These are phyloP conservation scores for Agrochola macilenta DNA, from an alignment of 2,888 invertebrate genomes.

Conservation along the genomic window DNA sequence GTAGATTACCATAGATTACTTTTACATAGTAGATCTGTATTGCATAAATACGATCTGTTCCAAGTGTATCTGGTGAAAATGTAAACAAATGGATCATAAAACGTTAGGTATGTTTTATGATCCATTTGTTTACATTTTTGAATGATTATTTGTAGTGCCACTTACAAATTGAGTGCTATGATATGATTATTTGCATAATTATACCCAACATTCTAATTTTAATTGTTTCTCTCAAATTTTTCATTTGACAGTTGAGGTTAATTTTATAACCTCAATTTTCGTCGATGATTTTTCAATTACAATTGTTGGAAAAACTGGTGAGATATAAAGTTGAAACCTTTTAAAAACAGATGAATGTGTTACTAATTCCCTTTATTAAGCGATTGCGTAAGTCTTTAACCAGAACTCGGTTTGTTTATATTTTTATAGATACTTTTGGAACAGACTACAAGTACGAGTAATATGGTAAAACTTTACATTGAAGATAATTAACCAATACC, in stretches of 20 bases:
- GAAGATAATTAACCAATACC: neutral
- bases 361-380: neutral
- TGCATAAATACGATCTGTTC: neutral
- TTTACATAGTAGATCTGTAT: neutral
- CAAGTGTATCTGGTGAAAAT: neutral
- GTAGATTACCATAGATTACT: constrained; percentile 30
- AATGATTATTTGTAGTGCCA: neutral
- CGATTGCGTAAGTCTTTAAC: neutral
- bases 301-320: neutral
- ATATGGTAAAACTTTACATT: neutral
- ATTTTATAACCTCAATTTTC: too few species aligned
- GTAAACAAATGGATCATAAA: neutral
- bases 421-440: neutral
- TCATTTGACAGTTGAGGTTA: neutral
- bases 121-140: too few species aligned
- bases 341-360: neutral
- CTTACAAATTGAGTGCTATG: neutral
- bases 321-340: neutral
- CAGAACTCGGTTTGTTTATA: neutral
- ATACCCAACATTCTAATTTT: neutral
- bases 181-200: neutral
- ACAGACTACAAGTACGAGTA: neutral
- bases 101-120: too few species aligned
- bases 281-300: neutral
- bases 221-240: too few species aligned